phyloP scores from a whole-genome alignment of 2,797 vertebrate genomes.

The Mareca strepera region DNA sequence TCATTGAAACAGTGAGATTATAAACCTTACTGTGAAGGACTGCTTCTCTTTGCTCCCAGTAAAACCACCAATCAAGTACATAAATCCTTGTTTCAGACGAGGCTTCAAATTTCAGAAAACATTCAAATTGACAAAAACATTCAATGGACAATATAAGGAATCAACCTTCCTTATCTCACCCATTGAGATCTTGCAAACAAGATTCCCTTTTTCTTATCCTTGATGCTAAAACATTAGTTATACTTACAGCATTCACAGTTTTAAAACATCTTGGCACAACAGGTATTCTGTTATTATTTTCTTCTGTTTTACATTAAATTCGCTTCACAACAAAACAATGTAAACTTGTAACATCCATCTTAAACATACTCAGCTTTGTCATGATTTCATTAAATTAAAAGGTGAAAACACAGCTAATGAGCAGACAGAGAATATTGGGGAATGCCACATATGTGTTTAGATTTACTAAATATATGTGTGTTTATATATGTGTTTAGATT shows the following conservation, averaged over 20 bases:
- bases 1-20: background rate
- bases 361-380: background rate
- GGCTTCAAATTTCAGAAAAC: background rate
- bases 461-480: background rate
- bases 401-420: background rate
- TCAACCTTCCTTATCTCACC: background rate
- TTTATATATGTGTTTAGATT: background rate
- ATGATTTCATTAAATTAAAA: background rate
- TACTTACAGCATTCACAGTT: constrained; percentile 2
- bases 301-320: constrained; percentile 27
- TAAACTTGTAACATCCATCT: constrained; percentile 15
- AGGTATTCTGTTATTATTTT: constrained; percentile 6
- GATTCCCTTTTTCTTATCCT: background rate
- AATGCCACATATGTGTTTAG: background rate
- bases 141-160: background rate
- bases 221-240: constrained; percentile 18
- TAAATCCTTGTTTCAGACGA: background rate
- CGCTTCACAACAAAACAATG: background rate
- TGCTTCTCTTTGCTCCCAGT: background rate
- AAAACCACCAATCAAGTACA: background rate
- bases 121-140: background rate
- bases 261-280: background rate
- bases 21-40: background rate
- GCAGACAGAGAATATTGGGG: background rate
- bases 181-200: background rate